Percentiles rank a stretch among this genome's conserved stretches.
phyloP scores from a whole-genome alignment of 2,113 vertebrate species.

The Hydropotes inermis region DNA sequence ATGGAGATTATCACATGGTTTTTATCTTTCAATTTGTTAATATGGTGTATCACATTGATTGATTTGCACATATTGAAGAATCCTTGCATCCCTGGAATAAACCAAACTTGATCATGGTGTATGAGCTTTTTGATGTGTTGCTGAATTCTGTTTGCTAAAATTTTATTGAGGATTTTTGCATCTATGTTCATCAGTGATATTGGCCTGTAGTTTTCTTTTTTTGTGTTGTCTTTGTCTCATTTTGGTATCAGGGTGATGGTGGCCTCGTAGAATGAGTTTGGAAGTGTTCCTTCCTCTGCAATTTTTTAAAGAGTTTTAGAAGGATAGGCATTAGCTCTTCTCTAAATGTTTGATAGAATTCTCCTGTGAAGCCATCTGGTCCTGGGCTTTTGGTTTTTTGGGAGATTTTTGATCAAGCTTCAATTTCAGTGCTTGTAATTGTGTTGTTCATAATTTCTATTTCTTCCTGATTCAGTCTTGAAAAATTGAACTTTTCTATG shows the following conservation, averaged over 20 bases:
- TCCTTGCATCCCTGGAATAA: not conserved
- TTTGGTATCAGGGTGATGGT: not conserved
- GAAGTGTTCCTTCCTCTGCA: not conserved
- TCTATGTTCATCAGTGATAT: not conserved
- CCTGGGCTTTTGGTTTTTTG: not conserved
- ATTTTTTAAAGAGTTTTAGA: not conserved
- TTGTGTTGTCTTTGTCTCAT: not conserved
- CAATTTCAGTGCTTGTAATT: not conserved
- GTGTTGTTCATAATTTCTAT: not conserved
- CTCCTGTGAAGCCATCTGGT: not conserved
- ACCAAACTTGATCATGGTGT: not conserved
- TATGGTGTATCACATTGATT: not conserved
- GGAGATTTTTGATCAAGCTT: not conserved
- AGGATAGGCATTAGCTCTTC: not conserved
- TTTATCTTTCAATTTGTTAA: not conserved
- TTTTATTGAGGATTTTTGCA: not conserved
- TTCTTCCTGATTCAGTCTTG: not conserved
- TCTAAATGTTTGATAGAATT: not conserved
- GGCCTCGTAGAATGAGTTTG: accelerated
- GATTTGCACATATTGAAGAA: not conserved
- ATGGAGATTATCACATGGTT: not conserved
- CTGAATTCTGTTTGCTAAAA: not conserved
- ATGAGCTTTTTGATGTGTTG: not conserved
- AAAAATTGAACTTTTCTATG: not conserved
- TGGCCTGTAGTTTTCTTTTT: not conserved